A percentile compares a stretch with the other conserved stretches of the same genome.
Conservation (phyloP, 53 echinoderm and acorn worm species). For the Astropecten irregularis region DNA sequence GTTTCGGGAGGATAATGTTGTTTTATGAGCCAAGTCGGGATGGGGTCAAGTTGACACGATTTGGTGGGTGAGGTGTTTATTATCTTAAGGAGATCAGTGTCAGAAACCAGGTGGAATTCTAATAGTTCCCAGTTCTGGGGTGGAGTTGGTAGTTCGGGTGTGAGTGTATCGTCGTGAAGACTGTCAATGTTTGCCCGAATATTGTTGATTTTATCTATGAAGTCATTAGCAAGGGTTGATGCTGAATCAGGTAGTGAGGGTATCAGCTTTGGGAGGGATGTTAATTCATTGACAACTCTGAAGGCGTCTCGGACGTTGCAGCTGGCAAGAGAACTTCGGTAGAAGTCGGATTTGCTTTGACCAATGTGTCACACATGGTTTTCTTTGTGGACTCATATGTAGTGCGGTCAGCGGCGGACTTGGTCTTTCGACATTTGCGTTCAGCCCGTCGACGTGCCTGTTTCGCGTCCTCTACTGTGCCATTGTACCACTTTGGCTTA, state of each 20-base stretch:
- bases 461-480: not conserved
- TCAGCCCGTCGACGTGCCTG: slow-evolving; percentile 13
- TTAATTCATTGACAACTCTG: slow-evolving; percentile 4
- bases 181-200: not conserved
- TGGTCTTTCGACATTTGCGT: slow-evolving; percentile 32
- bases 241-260: not conserved
- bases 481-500: slow-evolving; percentile 19
- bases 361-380: not conserved
- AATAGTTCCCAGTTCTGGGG: not conserved
- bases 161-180: not conserved
- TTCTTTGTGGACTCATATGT: not conserved
- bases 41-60: slow-evolving; percentile 1
- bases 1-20: not conserved
- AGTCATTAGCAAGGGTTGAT: not conserved
- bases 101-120: not conserved
- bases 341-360: not conserved
- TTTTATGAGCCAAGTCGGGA: slow-evolving; percentile 25
- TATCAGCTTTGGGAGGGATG: not conserved
- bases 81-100: not conserved
- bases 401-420: not conserved
- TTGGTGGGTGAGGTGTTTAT: not conserved
- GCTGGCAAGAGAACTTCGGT: not conserved
- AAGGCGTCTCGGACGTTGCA: slow-evolving; percentile 2
- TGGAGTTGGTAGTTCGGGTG: not conserved
- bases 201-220: not conserved